Percentiles rank a stretch among this genome's conserved stretches.
Evolutionary conservation across 2,797 vertebrate genomes (phyloP).

Genomic region (Ceyx erithaca): DNA sequence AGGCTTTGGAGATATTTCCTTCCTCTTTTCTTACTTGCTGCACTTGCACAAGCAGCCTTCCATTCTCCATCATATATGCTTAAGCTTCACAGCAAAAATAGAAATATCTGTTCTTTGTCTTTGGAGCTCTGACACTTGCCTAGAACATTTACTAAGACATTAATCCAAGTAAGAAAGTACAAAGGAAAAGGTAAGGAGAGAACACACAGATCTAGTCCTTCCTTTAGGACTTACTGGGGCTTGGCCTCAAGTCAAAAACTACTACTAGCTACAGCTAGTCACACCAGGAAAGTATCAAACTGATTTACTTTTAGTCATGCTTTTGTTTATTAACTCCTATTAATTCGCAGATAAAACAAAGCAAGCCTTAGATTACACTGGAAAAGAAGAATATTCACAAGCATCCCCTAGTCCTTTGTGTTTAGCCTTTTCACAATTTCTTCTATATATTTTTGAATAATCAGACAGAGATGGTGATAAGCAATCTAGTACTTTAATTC

Average conservation of each 20-base stretch:
- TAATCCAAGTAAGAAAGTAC: neutral
- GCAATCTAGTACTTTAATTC: neutral
- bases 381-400: neutral
- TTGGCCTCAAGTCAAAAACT: neutral
- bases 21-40: neutral
- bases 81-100: neutral
- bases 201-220: neutral
- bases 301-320: neutral
- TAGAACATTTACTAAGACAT: neutral
- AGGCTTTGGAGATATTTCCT: slow-evolving; percentile 10
- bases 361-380: neutral
- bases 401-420: neutral
- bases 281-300: neutral
- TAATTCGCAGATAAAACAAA: slow-evolving; percentile 2
- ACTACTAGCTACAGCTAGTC: neutral
- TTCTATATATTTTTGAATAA: neutral
- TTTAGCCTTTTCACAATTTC: neutral
- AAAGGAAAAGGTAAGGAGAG: neutral
- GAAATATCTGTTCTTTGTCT: slow-evolving; percentile 34
- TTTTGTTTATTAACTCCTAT: neutral
- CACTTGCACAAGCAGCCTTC: slow-evolving; percentile 8
- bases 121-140: neutral
- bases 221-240: neutral
- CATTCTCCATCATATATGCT: neutral
- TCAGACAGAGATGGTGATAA: neutral